These are phyloP conservation scores for Macaria liturata DNA, from an alignment of 2,888 invertebrate genomes.

Conservation along the genomic window DNA sequence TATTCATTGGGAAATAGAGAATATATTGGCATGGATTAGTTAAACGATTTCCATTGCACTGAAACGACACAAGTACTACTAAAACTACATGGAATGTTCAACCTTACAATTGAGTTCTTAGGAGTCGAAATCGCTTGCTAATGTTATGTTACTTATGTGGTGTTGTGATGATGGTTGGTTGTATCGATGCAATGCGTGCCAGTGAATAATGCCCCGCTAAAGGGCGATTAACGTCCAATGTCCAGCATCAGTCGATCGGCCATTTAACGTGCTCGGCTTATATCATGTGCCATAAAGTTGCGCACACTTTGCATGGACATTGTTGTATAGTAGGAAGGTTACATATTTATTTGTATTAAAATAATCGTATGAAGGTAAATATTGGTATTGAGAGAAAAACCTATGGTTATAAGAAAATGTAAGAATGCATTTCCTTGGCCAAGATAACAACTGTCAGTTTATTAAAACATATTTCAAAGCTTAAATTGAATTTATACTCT, in stretches of 20 bases:
- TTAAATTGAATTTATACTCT: too few species aligned
- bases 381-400: too few species aligned
- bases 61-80: constrained; percentile 33
- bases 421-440: too few species aligned
- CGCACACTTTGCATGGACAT: not conserved
- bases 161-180: constrained; percentile 65
- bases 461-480: too few species aligned
- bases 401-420: too few species aligned
- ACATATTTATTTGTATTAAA: too few species aligned
- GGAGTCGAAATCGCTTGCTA: constrained; percentile 34
- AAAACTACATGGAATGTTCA: constrained; percentile 19
- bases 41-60: constrained; percentile 53
- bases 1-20: constrained; percentile 77
- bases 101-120: constrained; percentile 15
- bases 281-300: constrained; percentile 33
- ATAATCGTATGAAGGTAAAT: too few species aligned
- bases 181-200: constrained; percentile 75
- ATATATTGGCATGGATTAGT: constrained; percentile 80
- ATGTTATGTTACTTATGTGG: constrained; percentile 32
- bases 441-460: too few species aligned
- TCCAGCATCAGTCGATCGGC: constrained; percentile 61
- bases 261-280: constrained; percentile 49
- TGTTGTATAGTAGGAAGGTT: too few species aligned
- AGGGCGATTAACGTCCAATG: constrained; percentile 79
- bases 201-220: constrained; percentile 80